A percentile compares a stretch with the other conserved stretches of the same genome.
Evolutionary conservation across 92 coral and sea anemone genomes (phyloP).

Genomic region (Paragorgia papillata): DNA sequence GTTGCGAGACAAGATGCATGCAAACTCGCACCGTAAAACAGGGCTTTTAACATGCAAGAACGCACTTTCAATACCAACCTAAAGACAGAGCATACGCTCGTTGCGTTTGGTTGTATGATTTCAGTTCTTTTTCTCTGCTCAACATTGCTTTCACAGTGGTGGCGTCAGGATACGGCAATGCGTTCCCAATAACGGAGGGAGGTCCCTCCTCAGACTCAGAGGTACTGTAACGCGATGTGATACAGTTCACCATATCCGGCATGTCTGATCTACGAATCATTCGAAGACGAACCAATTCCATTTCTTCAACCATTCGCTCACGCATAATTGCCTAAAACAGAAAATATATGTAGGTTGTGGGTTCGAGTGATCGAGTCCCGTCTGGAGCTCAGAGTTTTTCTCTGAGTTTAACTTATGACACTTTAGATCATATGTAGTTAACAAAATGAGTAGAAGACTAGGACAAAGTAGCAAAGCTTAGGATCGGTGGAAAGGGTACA

Average conservation of each 20-base stretch:
- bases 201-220: constrained; percentile 32
- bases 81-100: constrained; percentile 39
- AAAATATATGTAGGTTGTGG: no score
- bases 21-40: no score
- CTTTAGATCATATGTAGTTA: no score
- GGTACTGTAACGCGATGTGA: constrained; percentile 25
- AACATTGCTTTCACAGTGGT: constrained; percentile 49
- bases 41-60: no score
- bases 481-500: no score
- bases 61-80: constrained; percentile 39
- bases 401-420: no score
- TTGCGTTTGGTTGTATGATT: constrained; percentile 32
- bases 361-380: no score
- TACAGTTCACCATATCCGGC: constrained; percentile 89
- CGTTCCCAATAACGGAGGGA: constrained; percentile 49
- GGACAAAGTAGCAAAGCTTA: no score
- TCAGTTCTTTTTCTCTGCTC: constrained; percentile 56
- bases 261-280: constrained; percentile 80
- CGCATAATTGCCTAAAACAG: constrained; percentile 72
- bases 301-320: constrained; percentile 82
- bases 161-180: constrained; percentile 51
- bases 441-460: no score
- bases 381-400: no score
- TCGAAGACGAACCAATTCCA: constrained; percentile 77
- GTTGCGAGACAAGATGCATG: no score